phyloP scores from a whole-genome alignment of 2,113 vertebrate genomes.

The Myrmecobius fasciatus region DNA sequence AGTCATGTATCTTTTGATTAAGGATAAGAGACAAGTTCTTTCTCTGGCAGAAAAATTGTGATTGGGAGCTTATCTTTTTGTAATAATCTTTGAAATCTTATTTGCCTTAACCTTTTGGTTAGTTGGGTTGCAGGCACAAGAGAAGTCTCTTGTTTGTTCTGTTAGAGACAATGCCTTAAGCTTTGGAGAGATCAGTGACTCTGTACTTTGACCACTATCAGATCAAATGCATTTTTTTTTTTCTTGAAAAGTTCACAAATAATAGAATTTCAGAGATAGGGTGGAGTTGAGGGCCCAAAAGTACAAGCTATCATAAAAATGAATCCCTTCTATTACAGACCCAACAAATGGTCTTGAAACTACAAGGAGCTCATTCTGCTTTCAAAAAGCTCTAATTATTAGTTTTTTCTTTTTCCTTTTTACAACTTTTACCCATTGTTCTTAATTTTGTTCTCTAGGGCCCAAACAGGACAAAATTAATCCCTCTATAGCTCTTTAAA shows the following conservation, averaged over 20 bases:
- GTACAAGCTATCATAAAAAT: neutral
- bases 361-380: neutral
- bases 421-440: neutral
- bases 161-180: neutral
- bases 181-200: neutral
- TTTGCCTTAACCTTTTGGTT: neutral
- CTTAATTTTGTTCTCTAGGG: neutral
- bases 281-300: neutral
- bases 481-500: neutral
- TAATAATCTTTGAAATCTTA: neutral
- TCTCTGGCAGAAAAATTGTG: neutral
- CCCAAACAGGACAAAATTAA: neutral
- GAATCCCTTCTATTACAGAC: neutral
- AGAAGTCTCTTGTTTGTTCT: neutral
- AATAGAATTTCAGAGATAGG: neutral
- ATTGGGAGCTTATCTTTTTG: neutral
- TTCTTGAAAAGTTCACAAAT: neutral
- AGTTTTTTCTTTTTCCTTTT: neutral
- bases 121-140: neutral
- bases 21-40: neutral
- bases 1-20: too few species aligned
- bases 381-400: neutral
- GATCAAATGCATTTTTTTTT: neutral
- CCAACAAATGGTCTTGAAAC: neutral
- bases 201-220: neutral